Conservation (phyloP, 1,140 invertebrate species). For the Subanguina moxae region DNA sequence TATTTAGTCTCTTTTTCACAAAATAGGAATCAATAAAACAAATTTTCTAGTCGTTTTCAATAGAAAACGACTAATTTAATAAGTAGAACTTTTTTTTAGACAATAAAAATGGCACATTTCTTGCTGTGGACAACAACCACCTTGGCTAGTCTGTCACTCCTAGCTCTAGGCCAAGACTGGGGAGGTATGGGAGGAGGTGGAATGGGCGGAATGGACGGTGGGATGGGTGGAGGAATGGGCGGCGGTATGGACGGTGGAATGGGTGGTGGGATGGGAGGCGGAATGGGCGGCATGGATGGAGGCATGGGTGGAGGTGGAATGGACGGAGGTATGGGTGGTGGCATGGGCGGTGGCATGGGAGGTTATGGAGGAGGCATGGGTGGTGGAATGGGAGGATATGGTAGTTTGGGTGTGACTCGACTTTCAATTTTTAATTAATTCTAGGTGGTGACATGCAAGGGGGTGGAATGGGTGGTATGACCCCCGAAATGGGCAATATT, state of each 20-base stretch:
- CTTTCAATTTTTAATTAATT: background rate
- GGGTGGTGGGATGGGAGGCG: conserved; percentile 39
- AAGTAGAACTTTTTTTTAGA: too few relatives aligned
- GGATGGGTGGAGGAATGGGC: conserved; percentile 32
- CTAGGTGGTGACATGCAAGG: conserved; percentile 16
- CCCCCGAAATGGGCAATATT: conserved; percentile 2
- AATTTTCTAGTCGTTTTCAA: too few relatives aligned
- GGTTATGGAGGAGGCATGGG: conserved; percentile 30
- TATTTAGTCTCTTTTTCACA: too few relatives aligned
- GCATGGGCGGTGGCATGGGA: conserved; percentile 36
- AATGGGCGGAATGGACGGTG: conserved; percentile 35
- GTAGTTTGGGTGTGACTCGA: background rate
- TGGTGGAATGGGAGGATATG: conserved; percentile 26
- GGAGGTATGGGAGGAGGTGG: conserved; percentile 32
- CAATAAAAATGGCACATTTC: background rate
- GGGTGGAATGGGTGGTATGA: conserved; percentile 9
- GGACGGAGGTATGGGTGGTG: conserved; percentile 35
- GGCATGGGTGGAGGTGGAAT: conserved; percentile 33
- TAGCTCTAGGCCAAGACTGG: conserved; percentile 40
- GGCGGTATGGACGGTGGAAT: conserved; percentile 34
- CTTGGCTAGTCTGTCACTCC: background rate
- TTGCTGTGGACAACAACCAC: background rate
- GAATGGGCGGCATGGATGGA: conserved; percentile 33
- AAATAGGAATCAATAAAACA: too few relatives aligned
- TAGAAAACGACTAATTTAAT: too few relatives aligned